Base-by-base conservation (phyloP, 2,888 invertebrate species). In the Agrotis puta region DNA sequence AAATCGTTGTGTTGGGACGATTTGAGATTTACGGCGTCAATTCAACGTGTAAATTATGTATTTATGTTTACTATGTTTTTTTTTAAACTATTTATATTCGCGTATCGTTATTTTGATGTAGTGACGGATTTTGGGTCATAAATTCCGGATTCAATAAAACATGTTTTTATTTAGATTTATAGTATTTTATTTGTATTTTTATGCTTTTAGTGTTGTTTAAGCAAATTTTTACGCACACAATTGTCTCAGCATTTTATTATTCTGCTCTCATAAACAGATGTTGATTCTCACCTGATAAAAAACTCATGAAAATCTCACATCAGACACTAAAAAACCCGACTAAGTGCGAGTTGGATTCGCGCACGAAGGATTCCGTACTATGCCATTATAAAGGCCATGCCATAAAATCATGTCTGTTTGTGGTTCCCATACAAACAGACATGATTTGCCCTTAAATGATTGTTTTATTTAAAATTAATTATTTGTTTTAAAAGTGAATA, bases 1-100 rank as follows among this genome's bases (percentile, higher is more conserved):
- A 83, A 79, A 88, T 87, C 47, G 78, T 62, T 80, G 78, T 56
- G 56, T 54, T 14, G 66, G 63, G 54, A 69, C 81, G 70, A 82
- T 81, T 76, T 64, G 63, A 71, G 68, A 82, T 80, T 76, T 74
- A 77, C 51, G 63, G 39, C 53, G 57, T 58, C 79, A 81, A 74
- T 81, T 82, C 77, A 82, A 79, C 59, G 39, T 70, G 70, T 65
- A 79, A 84, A 84, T 72, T 65, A 79, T 77, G 27, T 69, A 56
- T 71, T 45, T 45, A 65, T 67, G 43, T 77, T 64, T 70, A 62
- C 45, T 20, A 3, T 27, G 18, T 7, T 33, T 9, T 39, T 27
- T 27, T 27, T 27, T n/a, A n/a, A n/a, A 27, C 39, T 11, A 66
- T 76, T 71, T 56, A 53, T 62, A 70, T 64, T 47, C 24, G 5